phyloP scores from a whole-genome alignment of 2,113 vertebrate species.

The Martes martes region DNA sequence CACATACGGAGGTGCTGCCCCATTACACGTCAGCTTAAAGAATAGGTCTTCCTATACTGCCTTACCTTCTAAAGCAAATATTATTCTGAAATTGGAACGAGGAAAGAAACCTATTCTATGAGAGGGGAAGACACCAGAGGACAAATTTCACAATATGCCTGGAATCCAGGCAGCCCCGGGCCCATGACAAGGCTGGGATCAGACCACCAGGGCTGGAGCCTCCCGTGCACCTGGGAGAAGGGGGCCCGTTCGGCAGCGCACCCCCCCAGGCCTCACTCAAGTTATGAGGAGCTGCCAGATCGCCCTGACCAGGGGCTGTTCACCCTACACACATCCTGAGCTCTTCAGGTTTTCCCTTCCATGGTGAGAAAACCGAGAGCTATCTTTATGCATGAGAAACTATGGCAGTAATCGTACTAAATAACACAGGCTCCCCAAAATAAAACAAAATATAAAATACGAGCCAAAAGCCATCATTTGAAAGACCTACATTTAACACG shows the following conservation, averaged over 20 bases:
- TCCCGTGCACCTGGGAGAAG: not conserved
- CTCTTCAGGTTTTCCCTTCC: not conserved
- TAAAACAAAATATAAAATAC: not conserved
- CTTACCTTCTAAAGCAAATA: slow-evolving; percentile 59
- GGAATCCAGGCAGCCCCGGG: not conserved
- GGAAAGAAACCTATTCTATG: slow-evolving; percentile 36
- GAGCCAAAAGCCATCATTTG: not conserved
- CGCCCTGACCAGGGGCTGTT: slow-evolving; percentile 60
- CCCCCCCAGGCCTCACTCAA: slow-evolving; percentile 7
- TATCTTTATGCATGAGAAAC: slow-evolving; percentile 36
- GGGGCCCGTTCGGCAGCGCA: not conserved
- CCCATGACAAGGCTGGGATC: not conserved
- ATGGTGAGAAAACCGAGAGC: not conserved
- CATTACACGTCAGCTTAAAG: not conserved
- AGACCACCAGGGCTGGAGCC: not conserved
- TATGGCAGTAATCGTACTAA: not conserved
- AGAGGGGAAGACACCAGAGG: not conserved
- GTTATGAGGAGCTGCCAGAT: slow-evolving; percentile 59
- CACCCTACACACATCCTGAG: slow-evolving; percentile 37
- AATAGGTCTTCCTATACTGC: not conserved
- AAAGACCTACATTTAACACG: not conserved
- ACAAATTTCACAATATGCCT: slow-evolving; percentile 20
- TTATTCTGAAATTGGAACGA: slow-evolving; percentile 46
- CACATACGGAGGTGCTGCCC: not conserved
- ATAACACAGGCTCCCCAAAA: not conserved